Evolutionary conservation across 2,113 vertebrate species (phyloP).

Genomic region (Sceloporus tristichus): DNA sequence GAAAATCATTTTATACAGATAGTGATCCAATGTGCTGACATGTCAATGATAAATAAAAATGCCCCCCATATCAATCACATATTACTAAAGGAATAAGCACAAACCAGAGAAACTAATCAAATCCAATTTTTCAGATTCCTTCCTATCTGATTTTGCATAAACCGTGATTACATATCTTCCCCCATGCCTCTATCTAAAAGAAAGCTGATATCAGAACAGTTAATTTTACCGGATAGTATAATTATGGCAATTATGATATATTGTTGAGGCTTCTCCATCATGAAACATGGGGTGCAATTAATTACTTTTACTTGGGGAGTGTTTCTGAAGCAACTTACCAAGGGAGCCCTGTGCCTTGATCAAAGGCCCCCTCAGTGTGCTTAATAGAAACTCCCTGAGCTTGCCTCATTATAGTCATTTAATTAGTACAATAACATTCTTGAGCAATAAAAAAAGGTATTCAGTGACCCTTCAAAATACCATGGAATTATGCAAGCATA

Average conservation of each 20-base stretch:
- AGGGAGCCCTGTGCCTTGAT: slow-evolving; percentile 49
- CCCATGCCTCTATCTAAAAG: slow-evolving; percentile 35
- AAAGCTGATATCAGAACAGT: slow-evolving; percentile 51
- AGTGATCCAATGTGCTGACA: too few species aligned
- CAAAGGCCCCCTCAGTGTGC: slow-evolving; percentile 63
- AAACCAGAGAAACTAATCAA: neutral
- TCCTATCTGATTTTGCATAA: slow-evolving; percentile 14
- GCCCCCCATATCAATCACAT: too few species aligned
- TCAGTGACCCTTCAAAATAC: slow-evolving; percentile 6
- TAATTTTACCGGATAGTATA: slow-evolving; percentile 40
- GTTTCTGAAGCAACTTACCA: slow-evolving; percentile 47
- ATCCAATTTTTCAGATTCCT: neutral
- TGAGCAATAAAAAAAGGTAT: slow-evolving; percentile 38
- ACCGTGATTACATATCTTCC: neutral
- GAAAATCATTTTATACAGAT: too few species aligned
- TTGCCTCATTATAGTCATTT: slow-evolving; percentile 44
- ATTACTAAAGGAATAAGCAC: neutral
- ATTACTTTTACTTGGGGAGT: slow-evolving; percentile 60
- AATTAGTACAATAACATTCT: slow-evolving; percentile 49
- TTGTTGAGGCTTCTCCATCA: slow-evolving; percentile 54
- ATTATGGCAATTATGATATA: slow-evolving; percentile 68
- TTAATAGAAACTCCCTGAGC: slow-evolving; percentile 50
- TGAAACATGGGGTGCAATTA: slow-evolving; percentile 21
- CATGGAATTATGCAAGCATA: neutral
- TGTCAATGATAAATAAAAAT: too few species aligned